Conservation (phyloP, 1,140 invertebrate species). For the Ectropis grisescens region DNA sequence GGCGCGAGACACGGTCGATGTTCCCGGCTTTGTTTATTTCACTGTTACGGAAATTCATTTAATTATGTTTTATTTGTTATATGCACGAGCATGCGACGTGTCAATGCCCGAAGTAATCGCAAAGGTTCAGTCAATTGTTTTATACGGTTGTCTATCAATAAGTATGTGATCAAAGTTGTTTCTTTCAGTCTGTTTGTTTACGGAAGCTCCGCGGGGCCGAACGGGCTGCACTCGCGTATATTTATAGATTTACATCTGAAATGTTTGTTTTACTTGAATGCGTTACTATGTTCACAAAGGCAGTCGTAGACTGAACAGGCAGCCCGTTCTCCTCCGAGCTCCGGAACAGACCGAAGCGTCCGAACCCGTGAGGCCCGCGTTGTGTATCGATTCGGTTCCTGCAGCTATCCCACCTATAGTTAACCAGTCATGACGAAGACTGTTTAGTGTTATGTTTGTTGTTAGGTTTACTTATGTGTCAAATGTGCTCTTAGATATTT, state of each 20-base stretch:
- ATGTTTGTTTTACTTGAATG: too few species aligned
- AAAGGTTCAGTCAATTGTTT: conserved; percentile 29
- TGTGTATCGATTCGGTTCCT: conserved; percentile 29
- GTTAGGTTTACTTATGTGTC: conserved; percentile 31
- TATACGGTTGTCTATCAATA: conserved; percentile 8
- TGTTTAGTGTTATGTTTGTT: conserved; percentile 56
- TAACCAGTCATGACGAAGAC: conserved; percentile 59
- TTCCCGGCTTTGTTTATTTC: conserved; percentile 8
- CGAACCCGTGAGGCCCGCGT: too few species aligned
- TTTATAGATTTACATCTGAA: too few species aligned
- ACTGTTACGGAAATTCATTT: background rate
- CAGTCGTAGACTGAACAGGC: too few species aligned
- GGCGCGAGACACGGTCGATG: conserved; percentile 16
- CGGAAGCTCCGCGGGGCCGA: too few species aligned
- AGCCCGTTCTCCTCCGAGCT: too few species aligned
- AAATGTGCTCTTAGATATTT: conserved; percentile 22
- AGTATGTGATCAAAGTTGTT: conserved; percentile 7
- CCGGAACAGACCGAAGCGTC: too few species aligned
- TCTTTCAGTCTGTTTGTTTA: too few species aligned
- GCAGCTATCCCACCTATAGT: conserved; percentile 56
- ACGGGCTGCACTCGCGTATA: too few species aligned
- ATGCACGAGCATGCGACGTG: conserved; percentile 4
- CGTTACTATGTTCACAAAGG: too few species aligned
- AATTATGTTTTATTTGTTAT: background rate
- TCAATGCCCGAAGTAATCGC: conserved; percentile 17